Percentiles rank a stretch among this genome's conserved stretches.
These are phyloP conservation scores for Drosophila ficusphila DNA, from an alignment of 1,140 invertebrate species.

Conservation along the genomic window DNA sequence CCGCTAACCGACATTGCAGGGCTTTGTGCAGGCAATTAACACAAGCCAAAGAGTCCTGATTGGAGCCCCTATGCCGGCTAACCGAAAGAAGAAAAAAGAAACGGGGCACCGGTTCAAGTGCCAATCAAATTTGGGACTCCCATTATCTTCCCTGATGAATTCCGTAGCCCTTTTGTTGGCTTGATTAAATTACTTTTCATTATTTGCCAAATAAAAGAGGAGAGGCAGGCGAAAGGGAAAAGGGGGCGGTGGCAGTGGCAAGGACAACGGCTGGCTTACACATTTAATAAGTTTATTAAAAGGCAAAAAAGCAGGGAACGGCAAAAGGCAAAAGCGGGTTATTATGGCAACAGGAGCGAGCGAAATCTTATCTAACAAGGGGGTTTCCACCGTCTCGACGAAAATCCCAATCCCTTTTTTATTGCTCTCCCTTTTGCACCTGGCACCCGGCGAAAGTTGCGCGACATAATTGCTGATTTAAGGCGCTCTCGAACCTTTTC, in stretches of 20 bases:
- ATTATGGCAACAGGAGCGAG: slow-evolving; percentile 51
- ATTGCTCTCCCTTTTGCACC: slow-evolving; percentile 16
- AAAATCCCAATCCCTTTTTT: slow-evolving; percentile 58
- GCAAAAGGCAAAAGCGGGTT: slow-evolving; percentile 51
- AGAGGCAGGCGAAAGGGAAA: too few species aligned
- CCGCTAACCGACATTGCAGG: slow-evolving; percentile 55
- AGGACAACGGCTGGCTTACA: slow-evolving; percentile 69
- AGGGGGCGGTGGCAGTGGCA: slow-evolving; percentile 6
- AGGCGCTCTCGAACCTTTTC: slow-evolving; percentile 14
- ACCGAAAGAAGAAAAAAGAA: slow-evolving; percentile 7
- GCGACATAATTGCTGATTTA: slow-evolving; percentile 67
- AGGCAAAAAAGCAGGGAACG: slow-evolving; percentile 47
- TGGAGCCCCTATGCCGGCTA: background rate
- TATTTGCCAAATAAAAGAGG: slow-evolving; percentile 75
- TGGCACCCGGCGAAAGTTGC: slow-evolving; percentile 40
- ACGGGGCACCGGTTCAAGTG: slow-evolving; percentile 28
- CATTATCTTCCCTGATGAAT: slow-evolving; percentile 52
- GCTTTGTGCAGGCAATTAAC: slow-evolving; percentile 65
- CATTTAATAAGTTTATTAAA: slow-evolving; percentile 83
- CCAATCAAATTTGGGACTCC: slow-evolving; percentile 62
- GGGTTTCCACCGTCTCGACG: slow-evolving; percentile 13
- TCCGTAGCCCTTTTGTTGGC: slow-evolving; percentile 66
- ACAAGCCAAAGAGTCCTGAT: slow-evolving; percentile 9
- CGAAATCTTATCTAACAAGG: slow-evolving; percentile 51
- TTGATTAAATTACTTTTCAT: slow-evolving; percentile 83